These are phyloP conservation scores for Nannoperca australis DNA, from an alignment of 2,797 vertebrate species.

Conservation along the genomic window DNA sequence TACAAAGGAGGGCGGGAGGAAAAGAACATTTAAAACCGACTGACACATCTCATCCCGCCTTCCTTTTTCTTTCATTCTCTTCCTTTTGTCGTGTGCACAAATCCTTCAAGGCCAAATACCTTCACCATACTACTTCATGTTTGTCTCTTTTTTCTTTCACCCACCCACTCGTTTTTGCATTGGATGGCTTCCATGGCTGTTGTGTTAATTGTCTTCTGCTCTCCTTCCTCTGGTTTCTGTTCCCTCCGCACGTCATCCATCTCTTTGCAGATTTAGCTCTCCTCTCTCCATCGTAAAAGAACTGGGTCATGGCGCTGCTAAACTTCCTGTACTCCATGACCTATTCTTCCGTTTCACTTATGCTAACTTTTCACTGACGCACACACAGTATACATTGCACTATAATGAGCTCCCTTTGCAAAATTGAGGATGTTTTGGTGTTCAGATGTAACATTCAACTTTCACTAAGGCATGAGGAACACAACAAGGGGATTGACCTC, in stretches of 20 bases:
- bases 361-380: slow-evolving; percentile 25
- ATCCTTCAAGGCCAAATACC: slow-evolving; percentile 48
- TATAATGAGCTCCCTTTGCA: slow-evolving; percentile 30
- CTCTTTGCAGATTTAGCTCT: slow-evolving; percentile 58
- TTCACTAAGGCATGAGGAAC: slow-evolving; percentile 20
- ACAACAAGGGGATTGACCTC: slow-evolving; percentile 29
- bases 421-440: slow-evolving; percentile 37
- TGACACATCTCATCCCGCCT: slow-evolving; percentile 34
- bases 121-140: slow-evolving; percentile 32
- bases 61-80: slow-evolving; percentile 20
- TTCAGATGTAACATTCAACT: slow-evolving; percentile 19
- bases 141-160: slow-evolving; percentile 33
- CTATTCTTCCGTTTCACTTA: slow-evolving; percentile 10
- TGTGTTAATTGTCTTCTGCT: slow-evolving; percentile 60
- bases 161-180: slow-evolving; percentile 47
- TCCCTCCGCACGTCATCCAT: slow-evolving; percentile 42
- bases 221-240: slow-evolving; percentile 36
- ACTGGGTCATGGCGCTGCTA: slow-evolving; percentile 57
- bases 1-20: slow-evolving; percentile 27
- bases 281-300: slow-evolving; percentile 39
- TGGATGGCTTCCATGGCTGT: slow-evolving; percentile 50
- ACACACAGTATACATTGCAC: slow-evolving; percentile 3
- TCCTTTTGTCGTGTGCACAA: slow-evolving; percentile 24
- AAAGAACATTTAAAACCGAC: slow-evolving; percentile 44
- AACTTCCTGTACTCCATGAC: slow-evolving; percentile 17